Evolutionary conservation across 1,140 invertebrate species (phyloP).

Genomic region (Zaprionus vittiger): DNA sequence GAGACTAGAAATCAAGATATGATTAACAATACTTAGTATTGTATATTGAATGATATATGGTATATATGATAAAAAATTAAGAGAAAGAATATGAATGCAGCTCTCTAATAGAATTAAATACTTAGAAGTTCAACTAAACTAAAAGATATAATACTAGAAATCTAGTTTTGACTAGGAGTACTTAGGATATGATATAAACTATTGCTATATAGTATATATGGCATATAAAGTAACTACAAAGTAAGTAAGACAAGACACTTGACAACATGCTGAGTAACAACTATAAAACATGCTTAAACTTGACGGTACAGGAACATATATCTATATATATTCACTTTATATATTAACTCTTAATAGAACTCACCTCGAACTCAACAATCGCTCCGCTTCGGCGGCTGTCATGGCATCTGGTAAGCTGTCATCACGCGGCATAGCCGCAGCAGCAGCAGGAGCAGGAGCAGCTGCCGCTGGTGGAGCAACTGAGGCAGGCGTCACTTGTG

Average conservation of each 20-base stretch:
- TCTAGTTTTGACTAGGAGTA: not conserved
- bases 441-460: not conserved
- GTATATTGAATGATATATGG: too few relatives aligned
- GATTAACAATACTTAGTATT: too few relatives aligned
- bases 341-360: conserved; percentile 10
- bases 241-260: not conserved
- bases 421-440: conserved; percentile 55
- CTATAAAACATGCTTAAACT: not conserved
- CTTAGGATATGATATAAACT: not conserved
- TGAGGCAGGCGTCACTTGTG: not conserved
- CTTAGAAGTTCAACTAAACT: not conserved
- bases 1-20: too few relatives aligned
- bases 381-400: conserved; percentile 93
- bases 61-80: too few relatives aligned
- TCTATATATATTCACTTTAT: not conserved
- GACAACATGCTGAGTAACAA: not conserved
- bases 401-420: conserved; percentile 87
- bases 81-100: too few relatives aligned
- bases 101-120: not conserved
- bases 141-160: not conserved
- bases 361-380: conserved; percentile 92
- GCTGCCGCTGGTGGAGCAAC: not conserved
- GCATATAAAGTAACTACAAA: not conserved
- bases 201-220: not conserved
- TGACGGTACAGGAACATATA: not conserved